phyloP scores from a whole-genome alignment of 2,888 invertebrate species.

The Eupeodes latifasciatus region DNA sequence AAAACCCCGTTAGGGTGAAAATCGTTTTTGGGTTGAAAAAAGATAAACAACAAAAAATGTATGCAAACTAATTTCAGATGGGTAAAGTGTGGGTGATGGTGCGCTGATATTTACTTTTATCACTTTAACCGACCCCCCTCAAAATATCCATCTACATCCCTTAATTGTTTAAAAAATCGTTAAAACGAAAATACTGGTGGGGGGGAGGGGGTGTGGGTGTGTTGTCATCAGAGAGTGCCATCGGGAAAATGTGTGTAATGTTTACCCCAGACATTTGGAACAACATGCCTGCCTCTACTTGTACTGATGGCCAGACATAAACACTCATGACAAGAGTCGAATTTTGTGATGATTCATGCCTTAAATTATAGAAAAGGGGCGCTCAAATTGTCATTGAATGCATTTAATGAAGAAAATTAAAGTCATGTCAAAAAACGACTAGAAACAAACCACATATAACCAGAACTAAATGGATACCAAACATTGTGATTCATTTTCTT shows the following conservation, averaged over 20 bases:
- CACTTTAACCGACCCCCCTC: constrained; percentile 28
- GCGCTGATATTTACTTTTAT: constrained; percentile 44
- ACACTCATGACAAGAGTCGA: not conserved
- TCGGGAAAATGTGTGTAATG: constrained; percentile 23
- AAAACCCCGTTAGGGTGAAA: constrained; percentile 38
- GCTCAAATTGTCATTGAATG: not conserved
- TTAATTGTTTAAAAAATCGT: constrained; percentile 58
- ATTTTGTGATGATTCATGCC: not conserved
- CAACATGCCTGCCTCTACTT: not conserved
- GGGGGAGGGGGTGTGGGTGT: not conserved
- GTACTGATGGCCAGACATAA: constrained; percentile 38
- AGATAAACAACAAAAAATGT: constrained; percentile 28
- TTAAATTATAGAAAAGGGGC: not conserved
- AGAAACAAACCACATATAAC: too few relatives aligned
- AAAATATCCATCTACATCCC: constrained; percentile 20
- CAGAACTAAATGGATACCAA: too few relatives aligned
- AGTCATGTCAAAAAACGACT: too few relatives aligned
- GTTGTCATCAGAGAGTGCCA: not conserved
- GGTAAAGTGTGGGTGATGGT: constrained; percentile 26
- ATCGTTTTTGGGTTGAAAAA: constrained; percentile 5
- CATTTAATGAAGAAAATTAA: too few relatives aligned
- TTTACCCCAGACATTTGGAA: constrained; percentile 33
- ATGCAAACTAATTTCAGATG: constrained; percentile 67
- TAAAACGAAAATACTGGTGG: not conserved
- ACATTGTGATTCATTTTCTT: too few relatives aligned